Evolutionary conservation across 2,888 invertebrate genomes (phyloP).

Genomic region (Parnassius apollo): DNA sequence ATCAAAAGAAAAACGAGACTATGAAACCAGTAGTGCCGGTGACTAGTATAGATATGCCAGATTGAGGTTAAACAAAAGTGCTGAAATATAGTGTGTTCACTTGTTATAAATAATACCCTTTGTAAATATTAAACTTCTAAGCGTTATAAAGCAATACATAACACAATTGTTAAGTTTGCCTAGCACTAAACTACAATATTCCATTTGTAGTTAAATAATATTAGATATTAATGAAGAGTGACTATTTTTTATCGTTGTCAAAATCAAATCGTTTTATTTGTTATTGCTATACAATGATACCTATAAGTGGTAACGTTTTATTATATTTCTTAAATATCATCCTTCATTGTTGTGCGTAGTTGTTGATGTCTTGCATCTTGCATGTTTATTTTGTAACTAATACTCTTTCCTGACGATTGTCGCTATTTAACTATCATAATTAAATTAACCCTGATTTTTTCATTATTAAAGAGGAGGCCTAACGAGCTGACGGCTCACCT

Average conservation of each 20-base stretch:
- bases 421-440: no score
- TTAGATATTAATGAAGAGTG: conserved; percentile 28
- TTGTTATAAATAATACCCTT: conserved; percentile 44
- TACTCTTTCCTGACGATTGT: not conserved
- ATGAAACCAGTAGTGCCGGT: conserved; percentile 94
- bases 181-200: conserved; percentile 47
- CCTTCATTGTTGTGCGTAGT: conserved; percentile 3
- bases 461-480: no score
- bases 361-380: conserved; percentile 2
- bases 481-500: no score
- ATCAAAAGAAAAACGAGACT: conserved; percentile 88
- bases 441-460: no score
- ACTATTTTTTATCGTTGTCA: conserved; percentile 27
- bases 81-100: conserved; percentile 62
- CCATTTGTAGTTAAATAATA: conserved; percentile 38
- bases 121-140: conserved; percentile 49
- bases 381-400: not conserved
- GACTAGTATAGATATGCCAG: conserved; percentile 94
- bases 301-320: conserved; percentile 7
- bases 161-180: conserved; percentile 66
- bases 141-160: conserved; percentile 58
- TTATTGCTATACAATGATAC: conserved; percentile 21
- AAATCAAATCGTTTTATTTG: conserved; percentile 22
- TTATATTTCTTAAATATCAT: conserved; percentile 4
- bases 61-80: conserved; percentile 77